Evolutionary conservation across 2,797 vertebrate genomes (phyloP).

Genomic region (Oreochromis mossambicus): DNA sequence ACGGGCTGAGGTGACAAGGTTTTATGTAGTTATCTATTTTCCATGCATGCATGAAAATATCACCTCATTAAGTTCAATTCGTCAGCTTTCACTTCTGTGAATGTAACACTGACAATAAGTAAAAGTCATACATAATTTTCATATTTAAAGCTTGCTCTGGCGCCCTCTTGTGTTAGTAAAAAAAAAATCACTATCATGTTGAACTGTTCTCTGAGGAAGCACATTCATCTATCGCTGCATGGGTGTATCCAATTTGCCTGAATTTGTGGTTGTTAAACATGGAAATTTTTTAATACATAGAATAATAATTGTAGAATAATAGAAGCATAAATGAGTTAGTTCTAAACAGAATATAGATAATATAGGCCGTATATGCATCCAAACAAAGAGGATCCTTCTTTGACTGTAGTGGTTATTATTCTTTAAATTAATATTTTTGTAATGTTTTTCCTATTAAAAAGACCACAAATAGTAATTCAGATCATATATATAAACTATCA

Average conservation of each 20-base stretch:
- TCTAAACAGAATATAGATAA: background rate
- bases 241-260: background rate
- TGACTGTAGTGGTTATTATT: background rate
- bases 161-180: background rate
- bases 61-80: background rate
- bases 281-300: background rate
- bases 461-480: background rate
- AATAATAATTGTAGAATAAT: background rate
- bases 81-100: background rate
- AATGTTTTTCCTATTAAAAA: background rate
- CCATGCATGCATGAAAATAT: slow-evolving; percentile 13
- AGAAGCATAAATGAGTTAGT: background rate
- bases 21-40: background rate
- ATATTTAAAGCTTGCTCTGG: background rate
- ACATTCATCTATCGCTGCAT: background rate
- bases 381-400: background rate
- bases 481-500: background rate
- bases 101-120: background rate
- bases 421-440: background rate
- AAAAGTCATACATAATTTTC: background rate
- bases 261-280: background rate
- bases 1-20: slow-evolving; percentile 46
- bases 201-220: background rate
- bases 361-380: background rate
- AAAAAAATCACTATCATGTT: background rate